Conservation (phyloP, 2,888 invertebrate genomes). For the Conomelus anceps region DNA sequence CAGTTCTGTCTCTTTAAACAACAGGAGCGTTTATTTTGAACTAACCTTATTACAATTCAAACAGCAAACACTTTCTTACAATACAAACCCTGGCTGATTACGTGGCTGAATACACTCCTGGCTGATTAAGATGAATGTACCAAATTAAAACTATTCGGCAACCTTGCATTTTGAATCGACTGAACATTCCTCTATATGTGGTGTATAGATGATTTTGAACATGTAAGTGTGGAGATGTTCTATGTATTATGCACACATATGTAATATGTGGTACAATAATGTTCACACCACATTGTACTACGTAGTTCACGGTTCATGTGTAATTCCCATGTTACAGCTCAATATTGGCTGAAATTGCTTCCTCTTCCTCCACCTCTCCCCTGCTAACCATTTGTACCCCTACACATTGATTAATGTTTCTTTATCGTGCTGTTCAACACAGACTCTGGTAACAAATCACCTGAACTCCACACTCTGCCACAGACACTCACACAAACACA, state of each 20-base stretch:
- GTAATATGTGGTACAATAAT: not conserved
- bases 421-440: not conserved
- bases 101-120: too few species aligned
- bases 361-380: not conserved
- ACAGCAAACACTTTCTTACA: not conserved
- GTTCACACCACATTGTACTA: not conserved
- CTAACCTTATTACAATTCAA: not conserved
- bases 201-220: not conserved
- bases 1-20: not conserved
- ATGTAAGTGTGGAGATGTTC: not conserved
- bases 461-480: not conserved
- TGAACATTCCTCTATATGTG: too few species aligned
- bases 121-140: not conserved
- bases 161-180: not conserved
- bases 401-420: not conserved
- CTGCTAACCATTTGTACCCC: not conserved
- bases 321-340: not conserved
- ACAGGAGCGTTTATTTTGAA: not conserved
- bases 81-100: too few species aligned
- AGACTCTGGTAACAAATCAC: not conserved
- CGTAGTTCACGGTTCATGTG: not conserved
- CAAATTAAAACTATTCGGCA: not conserved
- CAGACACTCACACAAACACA: not conserved
- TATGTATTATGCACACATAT: too few species aligned
- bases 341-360: not conserved